Base-by-base conservation (phyloP, 2,888 invertebrate genomes). In the Yponomeuta malinellus region DNA sequence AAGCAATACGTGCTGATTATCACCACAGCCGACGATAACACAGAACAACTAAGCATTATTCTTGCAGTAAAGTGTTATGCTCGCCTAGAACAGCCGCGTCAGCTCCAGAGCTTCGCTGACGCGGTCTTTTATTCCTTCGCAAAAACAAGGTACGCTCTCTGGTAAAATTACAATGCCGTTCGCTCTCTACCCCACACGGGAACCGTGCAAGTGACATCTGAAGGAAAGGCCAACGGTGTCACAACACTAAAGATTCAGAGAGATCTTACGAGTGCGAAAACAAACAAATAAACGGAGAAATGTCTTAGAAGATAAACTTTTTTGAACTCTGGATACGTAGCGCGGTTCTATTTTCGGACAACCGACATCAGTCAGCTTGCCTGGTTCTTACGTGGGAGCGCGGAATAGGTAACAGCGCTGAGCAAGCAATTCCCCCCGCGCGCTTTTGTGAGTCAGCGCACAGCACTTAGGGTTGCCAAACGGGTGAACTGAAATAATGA, bases 331-430 rank as follows among this genome's bases (percentile, higher is more conserved):
- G 65, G 31, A 23, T 33, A 65, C 5, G 31, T 65, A 12, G 33
- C 65, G 33, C 29, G 65, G 29, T 65, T 12, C 33, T 29, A 65
- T 31, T 65, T 31, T 65, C 12, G 33, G 29, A 65, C 29, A 65
- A 33, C 6, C 65, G 29, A 31, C 33, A 59, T 59, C 52, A 65
- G 65, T 33, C 33, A 65, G 65, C 10, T 64, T 67, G n/a, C 10
- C 67, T 4, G n/a, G 67, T 67, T 67, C 15, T 43, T 67, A 43
- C 67, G 67, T n/a, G 33, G n/a, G 37, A 67, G 15, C 33, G 33
- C 33, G 37, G 12, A 33, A 37, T 67, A 67, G 67, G 67, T 67
- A 67, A 67, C 67, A 48, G 48, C n/a, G 68, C 68, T 69, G 48
- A 52, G 48, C 48, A 31, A 69, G 68, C 68, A 29, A 10, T 48